Evolutionary conservation across 2,113 vertebrate genomes (phyloP).

Genomic region (Microcebus lehilahytsara): DNA sequence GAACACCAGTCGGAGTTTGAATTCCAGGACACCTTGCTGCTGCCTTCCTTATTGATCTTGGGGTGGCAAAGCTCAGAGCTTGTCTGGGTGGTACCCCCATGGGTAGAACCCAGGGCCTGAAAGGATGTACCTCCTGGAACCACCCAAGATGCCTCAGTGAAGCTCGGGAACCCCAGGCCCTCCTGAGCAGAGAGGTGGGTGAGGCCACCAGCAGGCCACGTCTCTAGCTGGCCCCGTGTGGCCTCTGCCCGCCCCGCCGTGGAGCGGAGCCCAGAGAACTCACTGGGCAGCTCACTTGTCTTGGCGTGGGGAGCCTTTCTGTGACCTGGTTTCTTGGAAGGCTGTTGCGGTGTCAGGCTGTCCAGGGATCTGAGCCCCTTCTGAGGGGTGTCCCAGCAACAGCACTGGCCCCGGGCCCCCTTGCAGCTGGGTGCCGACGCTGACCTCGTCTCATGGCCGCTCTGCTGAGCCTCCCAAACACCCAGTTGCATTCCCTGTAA

Average conservation of each 20-base stretch:
- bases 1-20: background rate
- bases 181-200: background rate
- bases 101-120: background rate
- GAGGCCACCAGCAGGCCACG: background rate
- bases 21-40: background rate
- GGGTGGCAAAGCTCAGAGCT: background rate
- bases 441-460: background rate
- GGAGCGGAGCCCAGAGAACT: background rate
- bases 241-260: background rate
- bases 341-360: background rate
- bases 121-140: background rate
- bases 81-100: background rate
- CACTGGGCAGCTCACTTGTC: background rate
- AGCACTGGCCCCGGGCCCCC: background rate
- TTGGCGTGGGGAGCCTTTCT: background rate
- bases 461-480: background rate
- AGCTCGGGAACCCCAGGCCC: background rate
- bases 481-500: too few relatives aligned
- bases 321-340: background rate
- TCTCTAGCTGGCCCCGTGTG: background rate
- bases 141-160: background rate
- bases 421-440: too few relatives aligned
- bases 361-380: background rate
- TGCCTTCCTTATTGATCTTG: background rate
- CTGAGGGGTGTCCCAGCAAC: background rate